Percentiles rank a stretch among this genome's conserved stretches.
Evolutionary conservation across 2,797 vertebrate species (phyloP).

Genomic region (Poeciliopsis turneri): DNA sequence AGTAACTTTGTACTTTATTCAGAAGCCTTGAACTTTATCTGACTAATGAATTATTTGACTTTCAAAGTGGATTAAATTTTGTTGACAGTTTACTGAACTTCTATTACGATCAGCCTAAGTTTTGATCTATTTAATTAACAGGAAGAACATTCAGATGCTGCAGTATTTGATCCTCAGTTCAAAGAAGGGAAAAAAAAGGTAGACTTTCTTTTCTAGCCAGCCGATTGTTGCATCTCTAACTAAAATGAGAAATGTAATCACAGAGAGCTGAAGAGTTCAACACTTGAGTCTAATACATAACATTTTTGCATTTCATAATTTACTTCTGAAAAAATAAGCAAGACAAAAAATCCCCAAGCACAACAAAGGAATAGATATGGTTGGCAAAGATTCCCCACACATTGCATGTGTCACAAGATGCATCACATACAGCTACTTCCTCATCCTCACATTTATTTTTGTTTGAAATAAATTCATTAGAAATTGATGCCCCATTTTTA

Average conservation of each 20-base stretch:
- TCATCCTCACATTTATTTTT: neutral
- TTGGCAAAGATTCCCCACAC: neutral
- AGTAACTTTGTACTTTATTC: neutral
- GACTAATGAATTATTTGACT: neutral
- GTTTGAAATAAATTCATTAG: neutral
- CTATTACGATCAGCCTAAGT: no score
- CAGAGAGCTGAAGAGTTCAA: neutral
- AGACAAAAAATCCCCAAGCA: neutral
- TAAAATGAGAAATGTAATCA: neutral
- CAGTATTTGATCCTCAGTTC: neutral
- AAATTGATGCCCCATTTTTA: neutral
- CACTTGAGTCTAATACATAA: neutral
- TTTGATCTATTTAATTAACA: neutral
- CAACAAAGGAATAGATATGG: neutral
- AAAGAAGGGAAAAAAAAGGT: neutral
- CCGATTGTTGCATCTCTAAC: neutral
- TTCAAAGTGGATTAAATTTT: neutral
- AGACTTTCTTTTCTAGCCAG: neutral
- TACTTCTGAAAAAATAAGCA: neutral
- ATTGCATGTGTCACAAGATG: neutral
- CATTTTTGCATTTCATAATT: neutral
- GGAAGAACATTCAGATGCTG: neutral
- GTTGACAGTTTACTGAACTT: neutral
- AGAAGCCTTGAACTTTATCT: neutral
- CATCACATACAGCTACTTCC: neutral